Percentiles rank a stretch among this genome's conserved stretches.
Evolutionary conservation across 2,888 invertebrate species (phyloP).

Genomic region (Lomographa bimaculata): DNA sequence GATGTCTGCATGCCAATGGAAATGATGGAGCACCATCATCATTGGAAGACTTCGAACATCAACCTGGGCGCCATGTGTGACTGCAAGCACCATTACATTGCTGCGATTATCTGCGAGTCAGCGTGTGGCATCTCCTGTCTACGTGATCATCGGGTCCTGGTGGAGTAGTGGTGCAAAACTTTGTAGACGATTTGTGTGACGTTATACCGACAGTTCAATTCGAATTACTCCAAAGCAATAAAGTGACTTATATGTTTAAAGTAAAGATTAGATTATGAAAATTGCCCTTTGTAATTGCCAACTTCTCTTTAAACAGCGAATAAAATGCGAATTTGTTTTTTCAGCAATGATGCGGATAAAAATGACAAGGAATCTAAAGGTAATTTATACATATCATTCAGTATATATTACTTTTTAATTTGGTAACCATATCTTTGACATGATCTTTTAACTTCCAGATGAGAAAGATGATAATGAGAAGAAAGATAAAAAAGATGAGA

Average conservation of each 20-base stretch:
- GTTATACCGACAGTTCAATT: conserved; percentile 20
- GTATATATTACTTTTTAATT: too few relatives aligned
- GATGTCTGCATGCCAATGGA: too few relatives aligned
- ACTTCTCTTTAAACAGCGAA: conserved; percentile 1
- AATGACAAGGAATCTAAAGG: conserved; percentile 70
- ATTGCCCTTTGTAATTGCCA: conserved; percentile 1
- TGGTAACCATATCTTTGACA: too few relatives aligned
- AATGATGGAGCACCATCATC: conserved; percentile 6
- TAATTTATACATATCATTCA: too few relatives aligned
- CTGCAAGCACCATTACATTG: background rate
- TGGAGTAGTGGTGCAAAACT: conserved; percentile 80
- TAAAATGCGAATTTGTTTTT: conserved; percentile 50
- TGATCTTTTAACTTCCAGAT: conserved; percentile 44
- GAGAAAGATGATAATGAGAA: conserved; percentile 80
- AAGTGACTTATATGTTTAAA: conserved; percentile 21
- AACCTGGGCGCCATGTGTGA: conserved; percentile 1
- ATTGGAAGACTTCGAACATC: conserved; percentile 13
- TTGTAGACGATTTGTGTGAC: conserved; percentile 68
- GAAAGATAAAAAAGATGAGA: conserved; percentile 82
- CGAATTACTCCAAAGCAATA: conserved; percentile 15
- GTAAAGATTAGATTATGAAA: conserved; percentile 4
- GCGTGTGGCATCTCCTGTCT: conserved; percentile 6
- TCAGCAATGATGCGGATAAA: conserved; percentile 70
- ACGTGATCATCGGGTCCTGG: conserved; percentile 22
- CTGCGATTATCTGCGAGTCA: background rate